Base-by-base conservation (phyloP, 2,113 vertebrate genomes). In the Ctenodactylus gundi region DNA sequence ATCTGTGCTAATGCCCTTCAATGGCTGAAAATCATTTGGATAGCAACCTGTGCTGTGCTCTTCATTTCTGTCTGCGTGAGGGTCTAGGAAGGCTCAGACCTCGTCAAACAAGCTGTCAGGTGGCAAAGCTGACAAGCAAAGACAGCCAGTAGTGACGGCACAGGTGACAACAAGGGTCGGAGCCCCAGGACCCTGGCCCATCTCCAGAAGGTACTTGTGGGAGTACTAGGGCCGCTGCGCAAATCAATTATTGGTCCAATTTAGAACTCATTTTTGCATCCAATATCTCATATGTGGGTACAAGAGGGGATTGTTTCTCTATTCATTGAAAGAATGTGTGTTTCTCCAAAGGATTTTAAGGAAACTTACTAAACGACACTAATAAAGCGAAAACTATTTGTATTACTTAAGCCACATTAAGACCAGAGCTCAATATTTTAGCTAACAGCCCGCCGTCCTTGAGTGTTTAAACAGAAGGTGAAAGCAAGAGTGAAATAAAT, bases 311-410 rank as follows among this genome's bases (percentile, higher is more conserved):
- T 11, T 78, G 17, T 65, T 93, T 94, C 68, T 55, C n/a, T 85
- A 44, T 73, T 90, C 83, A 27, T 13, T 68, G 58, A 64, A 39
- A 88, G 18, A 77, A 64, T 29, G 18, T 72, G 65, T 88, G 41
- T 88, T 90, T 95, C 72, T 51, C 83, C 62, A 62, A 65, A 85
- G 25, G 15, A 17, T 76, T 91, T 58, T 78, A 25, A 83, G 58
- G 57, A 51, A 82, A 49, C 29, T 76, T 8, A 75, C 6, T 44
- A 70, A 67, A 80, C 25, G 11, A 23, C 1, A 18, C 6, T 29
- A 94, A 70, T 62, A 57, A 55, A 62, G 25, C 25, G 25, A 53
- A 6, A 18, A 70, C 36, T 60, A 70, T 21, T 18, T 67, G 46
- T 31, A 17, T 39, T 67, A 36, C 53, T 46, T 76, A 64, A 89